These are phyloP conservation scores for Chaenodraco wilsoni DNA, from an alignment of 2,797 vertebrate species.

Conservation along the genomic window DNA sequence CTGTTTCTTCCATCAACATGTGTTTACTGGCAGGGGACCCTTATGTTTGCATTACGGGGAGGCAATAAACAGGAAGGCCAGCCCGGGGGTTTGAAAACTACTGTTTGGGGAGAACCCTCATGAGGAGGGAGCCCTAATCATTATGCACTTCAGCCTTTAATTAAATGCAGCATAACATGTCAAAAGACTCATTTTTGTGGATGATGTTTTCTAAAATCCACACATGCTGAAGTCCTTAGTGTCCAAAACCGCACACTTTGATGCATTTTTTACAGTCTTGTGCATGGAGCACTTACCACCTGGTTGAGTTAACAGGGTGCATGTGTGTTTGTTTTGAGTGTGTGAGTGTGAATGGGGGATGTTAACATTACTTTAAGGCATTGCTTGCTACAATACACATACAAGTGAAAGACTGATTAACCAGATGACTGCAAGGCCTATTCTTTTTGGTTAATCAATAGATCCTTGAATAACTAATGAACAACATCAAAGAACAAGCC, in stretches of 20 bases:
- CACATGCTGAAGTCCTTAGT: constrained; percentile 52
- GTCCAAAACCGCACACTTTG: constrained; percentile 68
- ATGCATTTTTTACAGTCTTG: constrained; percentile 76
- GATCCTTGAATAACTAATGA: constrained; percentile 78
- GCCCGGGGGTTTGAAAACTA: constrained; percentile 72
- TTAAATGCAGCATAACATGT: constrained; percentile 62
- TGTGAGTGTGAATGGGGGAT: constrained; percentile 9
- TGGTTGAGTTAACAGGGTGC: constrained; percentile 60
- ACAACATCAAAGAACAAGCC: constrained; percentile 70
- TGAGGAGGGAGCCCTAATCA: constrained; percentile 64
- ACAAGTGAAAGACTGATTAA: constrained; percentile 72
- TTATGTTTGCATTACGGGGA: constrained; percentile 82
- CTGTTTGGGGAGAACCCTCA: constrained; percentile 54
- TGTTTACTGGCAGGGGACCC: constrained; percentile 83
- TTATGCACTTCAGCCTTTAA: constrained; percentile 54
- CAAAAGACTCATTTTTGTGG: constrained; percentile 42
- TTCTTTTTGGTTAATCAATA: constrained; percentile 81
- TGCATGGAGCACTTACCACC: constrained; percentile 57
- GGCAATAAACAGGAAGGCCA: constrained; percentile 80
- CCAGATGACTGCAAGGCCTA: constrained; percentile 71
- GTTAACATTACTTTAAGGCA: constrained; percentile 64
- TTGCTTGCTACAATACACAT: constrained; percentile 62
- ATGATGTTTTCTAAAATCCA: constrained; percentile 52
- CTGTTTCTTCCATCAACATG: constrained; percentile 86
- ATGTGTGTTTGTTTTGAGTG: constrained; percentile 21